Conservation (phyloP, 2,797 vertebrate genomes). For the Acanthopagrus latus region DNA sequence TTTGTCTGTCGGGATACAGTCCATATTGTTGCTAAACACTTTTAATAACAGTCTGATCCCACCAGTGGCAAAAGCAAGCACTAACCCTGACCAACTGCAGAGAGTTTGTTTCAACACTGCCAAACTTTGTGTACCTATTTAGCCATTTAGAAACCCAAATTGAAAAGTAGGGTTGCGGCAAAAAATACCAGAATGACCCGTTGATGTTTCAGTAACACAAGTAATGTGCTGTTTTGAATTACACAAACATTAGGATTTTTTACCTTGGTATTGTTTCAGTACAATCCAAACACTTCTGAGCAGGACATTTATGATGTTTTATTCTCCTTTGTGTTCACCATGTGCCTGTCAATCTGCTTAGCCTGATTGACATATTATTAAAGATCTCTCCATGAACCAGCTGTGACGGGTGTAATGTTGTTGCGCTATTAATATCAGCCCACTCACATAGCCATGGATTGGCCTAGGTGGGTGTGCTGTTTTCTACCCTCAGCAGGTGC, state of each 20-base stretch:
- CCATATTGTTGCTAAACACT: too few relatives aligned
- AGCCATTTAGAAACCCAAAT: too few relatives aligned
- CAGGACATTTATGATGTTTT: background rate
- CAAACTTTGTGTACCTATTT: too few relatives aligned
- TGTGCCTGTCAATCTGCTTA: conserved; percentile 5
- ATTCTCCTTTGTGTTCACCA: background rate
- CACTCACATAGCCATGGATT: background rate
- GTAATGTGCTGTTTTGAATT: too few relatives aligned
- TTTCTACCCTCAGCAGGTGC: conserved; percentile 1
- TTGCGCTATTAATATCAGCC: background rate
- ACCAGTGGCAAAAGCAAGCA: too few relatives aligned
- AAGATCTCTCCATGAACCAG: conserved; percentile 6
- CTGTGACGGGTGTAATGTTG: background rate
- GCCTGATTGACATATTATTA: background rate
- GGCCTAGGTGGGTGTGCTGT: background rate
- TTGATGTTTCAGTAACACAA: too few relatives aligned
- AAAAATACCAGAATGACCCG: too few relatives aligned
- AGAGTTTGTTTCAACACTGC: too few relatives aligned
- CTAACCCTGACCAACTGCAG: too few relatives aligned
- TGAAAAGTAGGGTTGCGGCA: too few relatives aligned
- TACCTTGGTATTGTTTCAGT: background rate
- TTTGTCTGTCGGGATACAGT: too few relatives aligned
- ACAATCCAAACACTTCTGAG: background rate
- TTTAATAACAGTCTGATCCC: too few relatives aligned
- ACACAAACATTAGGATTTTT: background rate